Percentiles rank a stretch among this genome's conserved stretches.
Conservation (phyloP, 1,140 invertebrate species). For the Zophobas morio region DNA sequence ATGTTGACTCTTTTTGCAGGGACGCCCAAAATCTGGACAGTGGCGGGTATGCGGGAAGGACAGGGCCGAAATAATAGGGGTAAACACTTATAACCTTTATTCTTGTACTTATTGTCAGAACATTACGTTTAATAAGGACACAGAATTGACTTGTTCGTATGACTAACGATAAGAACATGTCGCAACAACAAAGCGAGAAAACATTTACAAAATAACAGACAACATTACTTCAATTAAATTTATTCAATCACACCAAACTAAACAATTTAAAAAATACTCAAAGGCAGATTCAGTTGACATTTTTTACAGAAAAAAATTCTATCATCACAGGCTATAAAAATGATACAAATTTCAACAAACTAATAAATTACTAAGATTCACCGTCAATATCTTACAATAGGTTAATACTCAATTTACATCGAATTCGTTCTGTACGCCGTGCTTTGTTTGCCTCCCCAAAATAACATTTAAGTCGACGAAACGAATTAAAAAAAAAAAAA, state of each 20-base stretch:
- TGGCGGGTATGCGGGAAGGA: no score
- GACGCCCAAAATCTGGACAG: no score
- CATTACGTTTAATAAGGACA: slow-evolving; percentile 53
- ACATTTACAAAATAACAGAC: slow-evolving; percentile 51
- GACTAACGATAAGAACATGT: slow-evolving; percentile 40
- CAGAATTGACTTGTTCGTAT: slow-evolving; percentile 37
- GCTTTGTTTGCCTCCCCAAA: no score
- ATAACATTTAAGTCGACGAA: slow-evolving; percentile 23
- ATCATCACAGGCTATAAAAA: slow-evolving; percentile 58
- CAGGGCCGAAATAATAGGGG: slow-evolving; percentile 16
- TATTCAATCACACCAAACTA: slow-evolving; percentile 59
- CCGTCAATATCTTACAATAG: slow-evolving; percentile 34
- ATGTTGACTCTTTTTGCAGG: no score
- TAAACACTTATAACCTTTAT: slow-evolving; percentile 49
- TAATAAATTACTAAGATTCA: slow-evolving; percentile 46
- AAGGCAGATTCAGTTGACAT: slow-evolving; percentile 49
- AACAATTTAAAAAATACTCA: slow-evolving; percentile 59
- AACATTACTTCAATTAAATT: slow-evolving; percentile 55
- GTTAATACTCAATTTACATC: slow-evolving; percentile 1
- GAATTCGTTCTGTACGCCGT: not conserved
- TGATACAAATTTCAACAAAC: slow-evolving; percentile 42
- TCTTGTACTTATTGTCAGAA: slow-evolving; percentile 60
- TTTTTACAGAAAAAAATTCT: slow-evolving; percentile 45
- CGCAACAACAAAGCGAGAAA: slow-evolving; percentile 19
- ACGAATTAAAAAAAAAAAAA: slow-evolving; percentile 26